Percentiles rank a stretch among this genome's conserved stretches.
phyloP scores from a whole-genome alignment of 2,888 invertebrate species.

The Gryllus longicercus region DNA sequence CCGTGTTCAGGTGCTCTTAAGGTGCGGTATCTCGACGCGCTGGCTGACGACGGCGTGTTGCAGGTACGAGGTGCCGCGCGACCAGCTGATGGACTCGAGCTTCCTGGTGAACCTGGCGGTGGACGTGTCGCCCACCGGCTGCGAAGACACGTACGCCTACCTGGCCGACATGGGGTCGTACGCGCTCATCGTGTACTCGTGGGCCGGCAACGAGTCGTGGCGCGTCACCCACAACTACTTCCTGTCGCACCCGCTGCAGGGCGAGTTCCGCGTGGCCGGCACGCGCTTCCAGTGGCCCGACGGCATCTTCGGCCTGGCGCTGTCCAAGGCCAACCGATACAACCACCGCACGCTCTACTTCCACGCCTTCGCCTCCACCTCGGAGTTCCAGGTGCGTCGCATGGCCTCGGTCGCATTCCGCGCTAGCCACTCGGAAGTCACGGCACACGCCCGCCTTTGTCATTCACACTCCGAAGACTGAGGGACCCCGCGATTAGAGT shows the following conservation, averaged over 20 bases:
- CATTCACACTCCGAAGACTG: too few species aligned
- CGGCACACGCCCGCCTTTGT: neutral
- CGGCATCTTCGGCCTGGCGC: slow-evolving; percentile 69
- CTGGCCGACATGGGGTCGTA: slow-evolving; percentile 79
- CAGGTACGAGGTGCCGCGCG: slow-evolving; percentile 62
- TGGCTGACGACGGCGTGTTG: neutral
- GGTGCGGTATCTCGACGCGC: too few species aligned
- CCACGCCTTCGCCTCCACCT: slow-evolving; percentile 72
- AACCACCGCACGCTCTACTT: slow-evolving; percentile 72
- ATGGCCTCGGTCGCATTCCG: neutral
- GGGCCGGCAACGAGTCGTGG: slow-evolving; percentile 73
- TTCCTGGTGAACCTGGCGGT: slow-evolving; percentile 72
- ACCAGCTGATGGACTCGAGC: slow-evolving; percentile 51
- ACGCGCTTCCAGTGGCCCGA: slow-evolving; percentile 67
- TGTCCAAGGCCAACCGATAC: slow-evolving; percentile 61
- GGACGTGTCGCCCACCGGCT: slow-evolving; percentile 61
- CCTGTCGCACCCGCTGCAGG: slow-evolving; percentile 63
- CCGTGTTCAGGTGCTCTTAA: too few species aligned
- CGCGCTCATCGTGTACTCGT: slow-evolving; percentile 75
- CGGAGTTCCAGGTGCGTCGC: slow-evolving; percentile 64
- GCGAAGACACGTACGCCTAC: slow-evolving; percentile 75
- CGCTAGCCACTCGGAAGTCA: neutral
- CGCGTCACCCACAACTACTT: slow-evolving; percentile 69
- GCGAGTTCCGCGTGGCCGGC: slow-evolving; percentile 64
- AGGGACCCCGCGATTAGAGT: too few species aligned